A percentile compares a stretch with the other conserved stretches of the same genome.
Evolutionary conservation across 2,888 invertebrate genomes (phyloP).

Genomic region (Dysmachus trigonus): DNA sequence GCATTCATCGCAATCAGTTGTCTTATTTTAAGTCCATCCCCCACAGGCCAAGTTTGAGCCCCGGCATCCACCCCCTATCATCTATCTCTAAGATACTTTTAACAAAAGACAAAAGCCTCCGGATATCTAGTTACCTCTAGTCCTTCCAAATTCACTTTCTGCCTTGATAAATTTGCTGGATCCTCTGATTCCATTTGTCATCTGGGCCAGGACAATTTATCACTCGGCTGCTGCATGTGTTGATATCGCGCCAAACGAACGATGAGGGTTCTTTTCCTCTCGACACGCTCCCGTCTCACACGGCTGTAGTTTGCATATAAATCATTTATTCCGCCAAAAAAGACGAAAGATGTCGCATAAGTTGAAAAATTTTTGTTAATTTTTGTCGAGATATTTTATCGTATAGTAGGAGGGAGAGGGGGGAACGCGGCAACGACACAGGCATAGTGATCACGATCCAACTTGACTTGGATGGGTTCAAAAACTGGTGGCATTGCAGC

Average conservation of each 20-base stretch:
- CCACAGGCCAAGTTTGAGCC: neutral
- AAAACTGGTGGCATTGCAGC: neutral
- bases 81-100: neutral
- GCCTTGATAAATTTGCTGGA: conserved; percentile 16
- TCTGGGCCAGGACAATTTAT: conserved; percentile 19
- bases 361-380: conserved; percentile 14
- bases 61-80: neutral
- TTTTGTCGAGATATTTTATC: neutral
- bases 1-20: neutral
- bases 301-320: neutral
- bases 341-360: neutral
- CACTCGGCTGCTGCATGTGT: conserved; percentile 12
- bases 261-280: neutral
- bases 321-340: conserved; percentile 13
- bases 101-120: conserved; percentile 19
- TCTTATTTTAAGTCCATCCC: neutral
- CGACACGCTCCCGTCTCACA: neutral
- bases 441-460: neutral
- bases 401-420: neutral
- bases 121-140: conserved; percentile 12
- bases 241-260: conserved; percentile 1
- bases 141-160: conserved; percentile 14
- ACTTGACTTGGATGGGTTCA: neutral
- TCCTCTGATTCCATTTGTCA: conserved; percentile 32
- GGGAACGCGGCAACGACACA: neutral